Conservation (phyloP, 2,113 vertebrate species). For the Chaetura pelagica region DNA sequence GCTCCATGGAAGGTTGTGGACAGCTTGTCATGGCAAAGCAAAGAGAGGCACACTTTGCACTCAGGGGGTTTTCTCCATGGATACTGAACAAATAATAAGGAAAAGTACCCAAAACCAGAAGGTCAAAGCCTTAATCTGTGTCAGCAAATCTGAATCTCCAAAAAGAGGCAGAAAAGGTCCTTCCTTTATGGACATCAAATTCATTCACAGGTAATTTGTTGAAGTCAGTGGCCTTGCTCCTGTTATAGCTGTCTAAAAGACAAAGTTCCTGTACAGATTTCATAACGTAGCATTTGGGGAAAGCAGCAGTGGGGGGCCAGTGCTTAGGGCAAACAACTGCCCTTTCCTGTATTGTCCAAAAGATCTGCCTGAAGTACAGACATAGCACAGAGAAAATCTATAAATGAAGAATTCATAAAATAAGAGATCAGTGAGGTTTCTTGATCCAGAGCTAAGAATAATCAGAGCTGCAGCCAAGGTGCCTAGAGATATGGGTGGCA, state of each 20-base stretch:
- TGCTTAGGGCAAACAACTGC: not conserved
- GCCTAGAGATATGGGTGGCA: not conserved
- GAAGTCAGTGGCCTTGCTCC: not conserved
- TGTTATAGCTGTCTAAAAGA: not conserved
- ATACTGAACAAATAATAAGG: not conserved
- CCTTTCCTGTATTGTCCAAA: not conserved
- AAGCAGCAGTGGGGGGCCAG: not conserved
- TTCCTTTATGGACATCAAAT: not conserved
- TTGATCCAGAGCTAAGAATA: conserved; percentile 14
- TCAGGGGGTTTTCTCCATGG: not conserved
- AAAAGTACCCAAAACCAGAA: not conserved
- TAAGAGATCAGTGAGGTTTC: not conserved
- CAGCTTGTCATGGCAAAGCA: not conserved
- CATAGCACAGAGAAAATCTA: not conserved
- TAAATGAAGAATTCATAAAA: not conserved
- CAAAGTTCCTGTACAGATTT: not conserved
- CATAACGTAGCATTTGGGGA: not conserved
- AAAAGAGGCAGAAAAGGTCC: not conserved
- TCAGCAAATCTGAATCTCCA: not conserved
- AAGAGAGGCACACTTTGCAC: not conserved
- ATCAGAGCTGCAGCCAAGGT: not conserved
- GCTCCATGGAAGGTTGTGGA: not conserved
- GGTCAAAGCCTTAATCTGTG: not conserved
- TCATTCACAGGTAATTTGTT: not conserved
- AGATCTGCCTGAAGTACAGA: not conserved